Conservation (phyloP, 2,113 vertebrate species). For the Syngnathus scovelli region DNA sequence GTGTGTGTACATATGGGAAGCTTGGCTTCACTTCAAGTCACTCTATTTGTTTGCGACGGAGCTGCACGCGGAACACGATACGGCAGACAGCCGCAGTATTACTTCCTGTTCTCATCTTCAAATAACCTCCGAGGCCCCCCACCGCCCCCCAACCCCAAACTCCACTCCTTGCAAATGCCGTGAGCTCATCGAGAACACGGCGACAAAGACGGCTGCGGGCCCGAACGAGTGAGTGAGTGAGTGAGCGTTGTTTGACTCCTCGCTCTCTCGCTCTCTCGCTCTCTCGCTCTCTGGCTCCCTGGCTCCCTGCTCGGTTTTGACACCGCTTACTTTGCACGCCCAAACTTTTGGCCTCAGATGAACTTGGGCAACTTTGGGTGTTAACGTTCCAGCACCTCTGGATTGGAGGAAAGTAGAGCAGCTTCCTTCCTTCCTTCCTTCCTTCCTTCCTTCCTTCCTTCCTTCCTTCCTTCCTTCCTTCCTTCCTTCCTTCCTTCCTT, state of each 20-base stretch:
- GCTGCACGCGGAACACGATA: conserved; percentile 41
- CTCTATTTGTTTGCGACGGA: conserved; percentile 32
- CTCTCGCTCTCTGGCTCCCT: not conserved
- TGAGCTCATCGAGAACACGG: conserved; percentile 44
- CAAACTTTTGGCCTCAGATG: conserved; percentile 35
- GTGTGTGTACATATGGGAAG: conserved; percentile 19
- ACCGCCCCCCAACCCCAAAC: not conserved
- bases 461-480: not conserved
- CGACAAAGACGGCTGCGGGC: conserved; percentile 35
- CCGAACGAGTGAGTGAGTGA: not conserved
- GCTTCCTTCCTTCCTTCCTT: not conserved
- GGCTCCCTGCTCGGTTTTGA: conserved; percentile 13
- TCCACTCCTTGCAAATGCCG: conserved; percentile 43
- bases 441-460: not conserved
- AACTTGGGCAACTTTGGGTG: conserved; percentile 33
- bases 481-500: not conserved
- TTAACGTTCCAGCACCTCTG: conserved; percentile 7
- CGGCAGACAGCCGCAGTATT: conserved; percentile 44
- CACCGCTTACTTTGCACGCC: conserved; percentile 24
- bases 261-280: conserved; percentile 8
- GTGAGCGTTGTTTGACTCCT: conserved; percentile 41
- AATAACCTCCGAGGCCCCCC: conserved; percentile 9
- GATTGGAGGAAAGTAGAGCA: not conserved
- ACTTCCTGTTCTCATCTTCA: conserved; percentile 55
- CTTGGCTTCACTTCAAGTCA: conserved; percentile 14